phyloP scores from a whole-genome alignment of 2,113 vertebrate genomes.

The Oreocharis arfaki region DNA sequence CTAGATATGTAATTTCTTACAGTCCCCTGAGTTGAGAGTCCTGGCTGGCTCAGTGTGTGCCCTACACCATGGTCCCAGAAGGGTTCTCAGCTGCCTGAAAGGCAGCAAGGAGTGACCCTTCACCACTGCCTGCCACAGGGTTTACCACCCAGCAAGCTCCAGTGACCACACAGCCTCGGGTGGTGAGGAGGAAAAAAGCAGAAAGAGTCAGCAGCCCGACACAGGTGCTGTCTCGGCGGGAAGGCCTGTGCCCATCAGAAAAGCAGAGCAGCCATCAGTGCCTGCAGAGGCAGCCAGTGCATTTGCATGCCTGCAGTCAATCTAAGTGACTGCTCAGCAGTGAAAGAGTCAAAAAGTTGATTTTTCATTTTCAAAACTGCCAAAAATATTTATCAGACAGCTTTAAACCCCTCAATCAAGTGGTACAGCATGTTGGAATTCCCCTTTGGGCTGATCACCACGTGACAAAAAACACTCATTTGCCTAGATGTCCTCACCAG shows the following conservation, averaged over 20 bases:
- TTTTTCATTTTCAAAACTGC: background rate
- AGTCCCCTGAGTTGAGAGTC: background rate
- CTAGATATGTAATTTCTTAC: background rate
- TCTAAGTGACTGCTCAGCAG: background rate
- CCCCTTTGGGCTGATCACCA: background rate
- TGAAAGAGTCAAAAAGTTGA: background rate
- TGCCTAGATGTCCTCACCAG: background rate
- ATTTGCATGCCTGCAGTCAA: background rate
- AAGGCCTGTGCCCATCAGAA: background rate
- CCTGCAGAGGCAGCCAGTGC: background rate
- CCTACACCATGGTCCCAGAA: background rate
- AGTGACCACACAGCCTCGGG: rapidly evolving
- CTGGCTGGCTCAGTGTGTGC: rapidly evolving
- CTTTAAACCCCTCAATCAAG: background rate
- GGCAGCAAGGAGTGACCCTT: background rate
- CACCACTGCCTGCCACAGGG: background rate
- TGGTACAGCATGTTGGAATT: background rate
- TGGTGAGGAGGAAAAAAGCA: background rate
- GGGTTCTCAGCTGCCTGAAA: background rate
- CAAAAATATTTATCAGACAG: background rate
- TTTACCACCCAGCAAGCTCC: background rate
- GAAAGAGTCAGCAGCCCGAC: rapidly evolving
- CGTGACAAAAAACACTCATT: background rate
- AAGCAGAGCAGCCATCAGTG: background rate
- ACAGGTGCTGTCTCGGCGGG: background rate